Evolutionary conservation across 2,888 invertebrate species (phyloP), one percentile per base, ranked within the genome.

Genomic region (Eupelmus urozonus): DNA sequence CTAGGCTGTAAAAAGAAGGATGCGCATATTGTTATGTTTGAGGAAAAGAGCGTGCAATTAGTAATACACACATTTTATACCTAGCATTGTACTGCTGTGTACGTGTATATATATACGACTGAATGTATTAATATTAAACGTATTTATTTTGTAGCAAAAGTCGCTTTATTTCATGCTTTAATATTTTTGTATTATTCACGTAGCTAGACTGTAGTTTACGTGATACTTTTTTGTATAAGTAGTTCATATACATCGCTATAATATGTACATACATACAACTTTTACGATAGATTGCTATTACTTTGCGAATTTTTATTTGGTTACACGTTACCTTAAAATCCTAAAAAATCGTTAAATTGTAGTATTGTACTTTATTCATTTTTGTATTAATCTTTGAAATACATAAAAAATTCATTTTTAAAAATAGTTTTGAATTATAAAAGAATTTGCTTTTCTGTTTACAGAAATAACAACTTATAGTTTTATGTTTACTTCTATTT

Each of bases 121-220:
- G 78, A 80, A 79, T 76, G 76, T 71, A 60, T 65, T 59, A 62
- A 74, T 63, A 81, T 81, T 78, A 83, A 84, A 85, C 81, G 66
- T 85, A 85, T 85, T 84, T 85, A 85, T 84, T 85, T 82, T 66
- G 34, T 78, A 78, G 65, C 49, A 76, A 76, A 76, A 69, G 57
- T 76, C 34, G 65, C 75, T 80, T 76, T 72, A 76, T 74, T 80
- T 66, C 51, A 69, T 77, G 74, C 73, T 74, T 75, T 70, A 62
- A 59, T 73, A 71, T 77, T 27, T n/a, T 51, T 62, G 40, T 78
- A 75, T 67, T n/a, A 63, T 55, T 78, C 69, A 73, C 71, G 71
- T 73, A 69, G 27, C 11, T 71, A 75, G 66, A 57, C 40, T 62
- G 74, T 78, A 78, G 71, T 23, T 71, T 63, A 45, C 40, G 60